phyloP scores from a whole-genome alignment of 2,888 invertebrate species.

The Coecobrya sp. region DNA sequence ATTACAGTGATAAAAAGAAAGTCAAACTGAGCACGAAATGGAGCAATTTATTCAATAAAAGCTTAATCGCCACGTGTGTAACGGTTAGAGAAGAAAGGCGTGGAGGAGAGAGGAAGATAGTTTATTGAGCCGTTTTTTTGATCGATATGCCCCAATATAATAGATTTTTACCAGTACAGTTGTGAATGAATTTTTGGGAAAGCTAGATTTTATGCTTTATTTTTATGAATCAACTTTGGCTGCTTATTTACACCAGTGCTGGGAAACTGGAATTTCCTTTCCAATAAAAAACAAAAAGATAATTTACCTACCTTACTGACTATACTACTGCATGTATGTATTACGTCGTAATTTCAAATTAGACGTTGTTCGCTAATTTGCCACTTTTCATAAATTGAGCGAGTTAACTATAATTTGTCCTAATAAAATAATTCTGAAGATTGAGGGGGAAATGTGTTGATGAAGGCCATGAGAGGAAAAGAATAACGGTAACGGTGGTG shows the following conservation, averaged over 20 bases:
- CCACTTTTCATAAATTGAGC: constrained; percentile 13
- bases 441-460: neutral
- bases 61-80: neutral
- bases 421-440: neutral
- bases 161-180: no score
- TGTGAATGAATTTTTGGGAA: no score
- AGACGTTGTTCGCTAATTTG: neutral
- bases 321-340: no score
- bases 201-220: no score
- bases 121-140: neutral
- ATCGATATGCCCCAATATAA: neutral
- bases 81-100: neutral
- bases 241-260: no score
- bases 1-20: constrained; percentile 12
- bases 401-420: neutral
- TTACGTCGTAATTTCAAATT: neutral
- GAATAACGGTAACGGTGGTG: neutral
- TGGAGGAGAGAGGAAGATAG: neutral
- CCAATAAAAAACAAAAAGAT: no score
- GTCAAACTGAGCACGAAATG: constrained; percentile 47
- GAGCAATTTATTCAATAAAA: constrained; percentile 75
- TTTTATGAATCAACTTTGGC: no score
- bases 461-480: neutral
- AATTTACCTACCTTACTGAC: no score
- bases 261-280: no score